Conservation (phyloP, 2,888 invertebrate species). For the Eremobia ochroleuca region DNA sequence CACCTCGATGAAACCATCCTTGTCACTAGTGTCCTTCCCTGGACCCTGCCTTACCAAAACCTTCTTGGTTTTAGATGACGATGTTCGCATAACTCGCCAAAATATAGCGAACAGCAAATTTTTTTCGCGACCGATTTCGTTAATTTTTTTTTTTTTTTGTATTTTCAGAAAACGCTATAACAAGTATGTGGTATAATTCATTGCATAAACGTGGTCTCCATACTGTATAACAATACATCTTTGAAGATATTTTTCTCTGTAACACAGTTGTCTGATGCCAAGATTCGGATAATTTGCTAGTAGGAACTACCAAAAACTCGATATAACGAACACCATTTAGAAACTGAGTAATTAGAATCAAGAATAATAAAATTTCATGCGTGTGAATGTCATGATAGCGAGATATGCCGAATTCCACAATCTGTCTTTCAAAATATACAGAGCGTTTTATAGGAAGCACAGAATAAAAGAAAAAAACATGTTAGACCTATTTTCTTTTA, state of each 20-base stretch:
- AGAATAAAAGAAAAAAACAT: background rate
- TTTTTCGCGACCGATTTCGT: too few relatives aligned
- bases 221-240: background rate
- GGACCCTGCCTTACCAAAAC: too few relatives aligned
- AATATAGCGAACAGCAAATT: too few relatives aligned
- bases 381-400: background rate
- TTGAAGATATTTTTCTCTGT: background rate
- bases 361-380: background rate
- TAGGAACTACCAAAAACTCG: background rate
- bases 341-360: conserved; percentile 9
- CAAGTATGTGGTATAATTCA: too few relatives aligned
- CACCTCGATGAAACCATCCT: too few relatives aligned
- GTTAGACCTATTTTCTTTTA: background rate
- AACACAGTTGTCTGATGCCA: background rate
- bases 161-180: too few relatives aligned
- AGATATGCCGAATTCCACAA: background rate
- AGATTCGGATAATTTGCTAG: background rate
- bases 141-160: too few relatives aligned
- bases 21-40: too few relatives aligned
- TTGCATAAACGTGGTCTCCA: too few relatives aligned
- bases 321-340: background rate
- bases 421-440: background rate
- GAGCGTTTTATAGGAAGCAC: background rate
- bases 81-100: too few relatives aligned
- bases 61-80: too few relatives aligned